Conservation (phyloP, 2,888 invertebrate species). For the Agrochola lychnidis region DNA sequence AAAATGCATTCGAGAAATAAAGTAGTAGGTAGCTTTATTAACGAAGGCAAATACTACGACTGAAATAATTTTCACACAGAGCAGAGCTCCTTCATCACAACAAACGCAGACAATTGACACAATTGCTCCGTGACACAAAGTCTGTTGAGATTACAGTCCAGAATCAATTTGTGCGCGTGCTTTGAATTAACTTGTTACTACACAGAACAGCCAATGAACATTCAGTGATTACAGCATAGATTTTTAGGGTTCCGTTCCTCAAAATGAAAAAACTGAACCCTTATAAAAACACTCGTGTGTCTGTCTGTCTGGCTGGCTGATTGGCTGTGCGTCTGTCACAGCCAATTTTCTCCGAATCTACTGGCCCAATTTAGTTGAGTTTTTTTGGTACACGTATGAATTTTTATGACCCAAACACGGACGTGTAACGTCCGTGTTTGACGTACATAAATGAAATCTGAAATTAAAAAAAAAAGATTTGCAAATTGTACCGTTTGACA, state of each 20-base stretch:
- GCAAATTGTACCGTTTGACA: too few species aligned
- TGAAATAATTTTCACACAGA: neutral
- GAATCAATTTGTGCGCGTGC: conserved; percentile 49
- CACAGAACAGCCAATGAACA: neutral
- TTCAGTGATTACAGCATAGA: neutral
- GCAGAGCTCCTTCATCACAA: conserved; percentile 26
- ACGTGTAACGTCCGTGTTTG: too few species aligned
- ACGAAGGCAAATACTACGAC: conserved; percentile 2
- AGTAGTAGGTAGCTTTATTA: neutral
- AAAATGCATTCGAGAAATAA: conserved; percentile 3
- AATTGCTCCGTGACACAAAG: conserved; percentile 34
- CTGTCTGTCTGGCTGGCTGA: too few species aligned
- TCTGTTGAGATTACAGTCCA: conserved; percentile 45
- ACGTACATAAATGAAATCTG: too few species aligned
- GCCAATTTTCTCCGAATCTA: too few species aligned
- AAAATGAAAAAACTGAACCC: too few species aligned
- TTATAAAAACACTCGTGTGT: too few species aligned
- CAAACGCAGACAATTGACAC: conserved; percentile 41
- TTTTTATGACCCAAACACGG: too few species aligned
- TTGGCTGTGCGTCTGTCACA: too few species aligned
- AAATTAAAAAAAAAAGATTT: too few species aligned
- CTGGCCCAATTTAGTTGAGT: too few species aligned
- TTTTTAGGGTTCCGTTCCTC: neutral
- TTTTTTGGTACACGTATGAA: too few species aligned
- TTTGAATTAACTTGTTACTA: conserved; percentile 34